phyloP scores from a whole-genome alignment of 1,140 invertebrate species.

The Lepidostoma basale region DNA sequence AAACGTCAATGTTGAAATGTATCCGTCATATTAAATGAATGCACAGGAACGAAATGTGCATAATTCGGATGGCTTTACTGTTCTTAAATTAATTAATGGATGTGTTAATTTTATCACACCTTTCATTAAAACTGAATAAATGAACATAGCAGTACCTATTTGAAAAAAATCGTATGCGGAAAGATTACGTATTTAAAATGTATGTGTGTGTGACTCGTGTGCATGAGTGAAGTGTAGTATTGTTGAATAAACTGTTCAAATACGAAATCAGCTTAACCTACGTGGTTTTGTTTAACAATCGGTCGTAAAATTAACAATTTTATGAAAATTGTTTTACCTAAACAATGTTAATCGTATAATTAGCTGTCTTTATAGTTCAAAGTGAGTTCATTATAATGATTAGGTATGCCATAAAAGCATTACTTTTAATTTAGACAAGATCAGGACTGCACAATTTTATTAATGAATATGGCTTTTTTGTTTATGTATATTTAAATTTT shows the following conservation, averaged over 20 bases:
- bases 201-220: too few relatives aligned
- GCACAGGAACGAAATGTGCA: too few relatives aligned
- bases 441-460: constrained; percentile 15
- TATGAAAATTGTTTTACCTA: constrained; percentile 24
- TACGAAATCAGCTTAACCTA: too few relatives aligned
- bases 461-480: not conserved
- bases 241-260: not conserved
- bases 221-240: not conserved
- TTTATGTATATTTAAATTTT: constrained; percentile 15
- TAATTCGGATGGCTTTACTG: too few relatives aligned
- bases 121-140: not conserved
- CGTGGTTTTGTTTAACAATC: constrained; percentile 3
- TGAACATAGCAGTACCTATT: not conserved
- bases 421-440: constrained; percentile 29
- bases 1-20: too few relatives aligned
- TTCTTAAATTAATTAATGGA: too few relatives aligned
- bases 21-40: too few relatives aligned
- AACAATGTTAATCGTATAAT: constrained; percentile 20
- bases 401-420: constrained; percentile 15
- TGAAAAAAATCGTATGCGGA: too few relatives aligned
- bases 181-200: too few relatives aligned
- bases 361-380: constrained; percentile 14
- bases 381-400: constrained; percentile 15
- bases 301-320: constrained; percentile 26
- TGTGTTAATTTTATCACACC: not conserved